phyloP scores from a whole-genome alignment of 2,888 invertebrate genomes.

The Amiota communis region DNA sequence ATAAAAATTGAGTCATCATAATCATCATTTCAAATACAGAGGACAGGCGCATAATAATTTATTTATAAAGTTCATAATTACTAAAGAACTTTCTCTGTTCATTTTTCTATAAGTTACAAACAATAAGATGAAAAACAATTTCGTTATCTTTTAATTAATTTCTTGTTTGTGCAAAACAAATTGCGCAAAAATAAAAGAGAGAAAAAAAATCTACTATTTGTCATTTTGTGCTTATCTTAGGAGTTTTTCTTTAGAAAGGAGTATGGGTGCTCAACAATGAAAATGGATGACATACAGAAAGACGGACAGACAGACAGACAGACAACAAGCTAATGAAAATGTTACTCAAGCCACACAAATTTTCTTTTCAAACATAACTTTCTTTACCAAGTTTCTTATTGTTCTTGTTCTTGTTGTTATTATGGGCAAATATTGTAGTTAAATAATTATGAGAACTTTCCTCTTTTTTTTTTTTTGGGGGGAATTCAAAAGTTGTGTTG shows the following conservation, averaged over 20 bases:
- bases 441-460: no score
- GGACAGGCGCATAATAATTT: constrained; percentile 30
- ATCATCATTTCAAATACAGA: neutral
- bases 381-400: no score
- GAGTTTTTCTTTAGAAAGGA: constrained; percentile 4
- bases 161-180: constrained; percentile 31
- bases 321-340: no score
- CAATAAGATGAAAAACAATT: constrained; percentile 31
- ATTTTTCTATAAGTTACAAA: neutral
- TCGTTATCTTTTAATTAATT: constrained; percentile 53
- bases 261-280: no score
- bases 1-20: neutral
- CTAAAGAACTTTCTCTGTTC: constrained; percentile 28
- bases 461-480: no score
- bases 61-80: constrained; percentile 6
- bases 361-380: no score
- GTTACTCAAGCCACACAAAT: no score
- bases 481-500: no score
- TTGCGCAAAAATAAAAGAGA: neutral
- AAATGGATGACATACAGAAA: no score
- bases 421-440: no score
- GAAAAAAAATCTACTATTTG: constrained; percentile 5
- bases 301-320: no score
- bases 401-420: no score
- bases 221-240: neutral